phyloP scores from a whole-genome alignment of 2,797 vertebrate species.

The Danio aesculapii region DNA sequence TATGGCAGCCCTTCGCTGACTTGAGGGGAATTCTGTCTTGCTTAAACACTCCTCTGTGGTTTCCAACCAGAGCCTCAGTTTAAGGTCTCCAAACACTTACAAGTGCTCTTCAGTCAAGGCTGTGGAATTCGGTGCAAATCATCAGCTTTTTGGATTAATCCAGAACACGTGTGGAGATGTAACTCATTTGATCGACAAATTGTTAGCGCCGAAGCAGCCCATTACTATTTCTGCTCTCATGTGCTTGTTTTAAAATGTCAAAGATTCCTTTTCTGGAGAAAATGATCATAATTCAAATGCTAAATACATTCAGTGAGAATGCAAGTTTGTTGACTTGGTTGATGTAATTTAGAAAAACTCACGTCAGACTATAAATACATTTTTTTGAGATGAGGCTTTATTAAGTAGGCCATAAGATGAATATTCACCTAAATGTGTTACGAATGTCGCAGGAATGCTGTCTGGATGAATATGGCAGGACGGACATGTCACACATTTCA shows the following conservation, averaged over 20 bases:
- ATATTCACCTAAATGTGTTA: constrained; percentile 1
- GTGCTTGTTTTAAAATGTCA: constrained; percentile 12
- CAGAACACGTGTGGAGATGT: constrained; percentile 18
- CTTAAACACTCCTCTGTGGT: background rate
- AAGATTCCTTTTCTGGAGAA: background rate
- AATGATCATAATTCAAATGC: background rate
- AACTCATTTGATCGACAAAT: constrained; percentile 45
- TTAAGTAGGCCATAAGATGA: background rate
- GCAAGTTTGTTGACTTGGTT: background rate
- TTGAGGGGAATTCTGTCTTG: constrained; percentile 18
- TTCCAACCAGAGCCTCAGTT: constrained; percentile 26
- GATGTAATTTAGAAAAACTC: background rate
- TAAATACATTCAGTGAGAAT: background rate
- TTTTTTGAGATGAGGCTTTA: background rate
- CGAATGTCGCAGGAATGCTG: constrained; percentile 30
- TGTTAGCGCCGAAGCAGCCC: constrained; percentile 30
- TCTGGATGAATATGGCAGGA: background rate
- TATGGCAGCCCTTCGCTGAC: background rate
- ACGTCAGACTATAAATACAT: background rate
- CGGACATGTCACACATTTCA: constrained; percentile 47
- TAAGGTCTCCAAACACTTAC: constrained; percentile 28
- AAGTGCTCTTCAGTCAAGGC: constrained; percentile 23
- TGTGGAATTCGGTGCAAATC: constrained; percentile 28
- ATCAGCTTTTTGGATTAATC: constrained; percentile 28
- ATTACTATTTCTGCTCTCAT: constrained; percentile 25